Percentiles rank a stretch among this genome's conserved stretches.
phyloP scores from a whole-genome alignment of 2,797 vertebrate genomes.

The Erethizon dorsatum region DNA sequence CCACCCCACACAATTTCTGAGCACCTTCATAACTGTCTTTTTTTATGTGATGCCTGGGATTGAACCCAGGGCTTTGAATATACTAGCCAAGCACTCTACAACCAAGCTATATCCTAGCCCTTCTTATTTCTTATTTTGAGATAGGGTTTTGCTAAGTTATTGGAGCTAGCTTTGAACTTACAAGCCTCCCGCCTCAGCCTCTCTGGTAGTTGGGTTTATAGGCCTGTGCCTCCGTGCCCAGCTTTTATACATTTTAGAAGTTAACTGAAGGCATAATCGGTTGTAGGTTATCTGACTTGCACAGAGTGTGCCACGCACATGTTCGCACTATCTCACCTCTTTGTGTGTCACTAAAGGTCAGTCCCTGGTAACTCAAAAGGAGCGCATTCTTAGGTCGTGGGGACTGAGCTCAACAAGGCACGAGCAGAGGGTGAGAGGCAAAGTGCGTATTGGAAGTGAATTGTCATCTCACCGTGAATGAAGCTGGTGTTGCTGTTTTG shows the following conservation, averaged over 20 bases:
- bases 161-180: background rate
- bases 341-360: background rate
- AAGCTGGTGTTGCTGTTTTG: conserved; percentile 20
- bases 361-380: background rate
- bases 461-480: background rate
- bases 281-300: background rate
- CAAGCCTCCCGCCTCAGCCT: background rate
- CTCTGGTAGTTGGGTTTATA: background rate
- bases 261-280: background rate
- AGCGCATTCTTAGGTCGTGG: background rate
- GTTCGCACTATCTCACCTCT: background rate
- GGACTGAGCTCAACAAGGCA: too few relatives aligned
- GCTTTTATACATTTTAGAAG: background rate
- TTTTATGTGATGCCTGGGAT: background rate
- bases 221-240: background rate
- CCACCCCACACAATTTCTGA: background rate
- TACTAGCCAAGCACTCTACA: background rate
- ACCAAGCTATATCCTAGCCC: background rate
- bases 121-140: background rate
- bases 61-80: background rate
- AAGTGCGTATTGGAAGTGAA: background rate
- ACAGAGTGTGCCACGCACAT: too few relatives aligned
- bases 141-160: background rate
- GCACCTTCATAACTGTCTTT: background rate
- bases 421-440: background rate